A percentile compares a stretch with the other conserved stretches of the same genome.
Evolutionary conservation across 2,113 vertebrate genomes (phyloP).

Genomic region (Microtus ochrogaster): DNA sequence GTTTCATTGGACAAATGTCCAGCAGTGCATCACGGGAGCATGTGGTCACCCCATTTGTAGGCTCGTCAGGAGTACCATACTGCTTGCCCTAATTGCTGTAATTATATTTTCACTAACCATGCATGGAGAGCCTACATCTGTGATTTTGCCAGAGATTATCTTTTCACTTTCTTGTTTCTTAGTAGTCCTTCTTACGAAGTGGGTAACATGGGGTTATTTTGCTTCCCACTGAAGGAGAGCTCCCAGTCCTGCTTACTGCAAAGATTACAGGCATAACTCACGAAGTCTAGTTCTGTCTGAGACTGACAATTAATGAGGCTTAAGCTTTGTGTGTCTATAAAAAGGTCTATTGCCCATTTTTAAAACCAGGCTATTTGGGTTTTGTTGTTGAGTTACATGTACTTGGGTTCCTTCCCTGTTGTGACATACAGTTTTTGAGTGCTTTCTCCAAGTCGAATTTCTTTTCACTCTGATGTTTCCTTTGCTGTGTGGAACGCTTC

Average conservation of each 20-base stretch:
- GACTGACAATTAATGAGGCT: background rate
- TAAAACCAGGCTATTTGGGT: background rate
- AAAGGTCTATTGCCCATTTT: background rate
- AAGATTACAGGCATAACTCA: background rate
- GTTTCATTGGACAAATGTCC: background rate
- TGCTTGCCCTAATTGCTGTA: background rate
- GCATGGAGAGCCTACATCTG: too few species aligned
- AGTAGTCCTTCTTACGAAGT: background rate
- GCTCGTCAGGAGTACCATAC: background rate
- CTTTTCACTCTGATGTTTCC: background rate
- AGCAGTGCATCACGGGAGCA: background rate
- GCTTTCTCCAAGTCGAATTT: background rate
- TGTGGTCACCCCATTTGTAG: too few species aligned
- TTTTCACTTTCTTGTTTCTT: background rate
- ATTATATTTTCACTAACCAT: too few species aligned
- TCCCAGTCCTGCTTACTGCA: background rate
- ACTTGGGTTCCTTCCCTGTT: background rate
- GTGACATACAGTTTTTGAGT: background rate
- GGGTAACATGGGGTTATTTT: background rate
- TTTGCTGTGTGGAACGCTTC: background rate
- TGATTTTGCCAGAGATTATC: too few species aligned
- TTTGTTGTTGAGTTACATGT: background rate
- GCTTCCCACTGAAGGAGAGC: background rate
- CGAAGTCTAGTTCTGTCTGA: background rate
- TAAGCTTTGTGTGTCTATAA: too few species aligned